Evolutionary conservation across 2,113 vertebrate genomes (phyloP).

Genomic region (Butorides virescens): DNA sequence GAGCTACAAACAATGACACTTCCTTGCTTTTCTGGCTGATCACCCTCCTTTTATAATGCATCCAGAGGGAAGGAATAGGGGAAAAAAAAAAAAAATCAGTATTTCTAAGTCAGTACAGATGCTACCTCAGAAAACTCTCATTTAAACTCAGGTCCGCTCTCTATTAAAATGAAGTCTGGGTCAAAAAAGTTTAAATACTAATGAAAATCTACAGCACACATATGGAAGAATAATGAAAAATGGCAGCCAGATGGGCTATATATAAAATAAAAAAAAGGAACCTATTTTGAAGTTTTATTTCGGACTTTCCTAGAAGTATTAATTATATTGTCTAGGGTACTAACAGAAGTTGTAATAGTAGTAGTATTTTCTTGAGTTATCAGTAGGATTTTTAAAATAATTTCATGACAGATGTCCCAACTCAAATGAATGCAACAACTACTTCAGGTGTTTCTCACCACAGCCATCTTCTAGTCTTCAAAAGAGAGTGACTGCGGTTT

Average conservation of each 20-base stretch:
- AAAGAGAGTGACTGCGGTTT: not conserved
- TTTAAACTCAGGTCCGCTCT: not conserved
- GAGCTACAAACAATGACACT: not conserved
- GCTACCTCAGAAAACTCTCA: not conserved
- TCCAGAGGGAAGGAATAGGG: not conserved
- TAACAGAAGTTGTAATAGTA: not conserved
- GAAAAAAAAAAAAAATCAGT: not conserved
- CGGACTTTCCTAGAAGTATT: not conserved
- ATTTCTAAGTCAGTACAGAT: not conserved
- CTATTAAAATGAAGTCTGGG: not conserved
- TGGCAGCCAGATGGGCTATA: not conserved
- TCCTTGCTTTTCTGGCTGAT: not conserved
- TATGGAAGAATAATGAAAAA: not conserved
- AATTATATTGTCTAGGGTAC: not conserved
- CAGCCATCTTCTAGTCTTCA: not conserved
- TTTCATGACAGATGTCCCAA: not conserved
- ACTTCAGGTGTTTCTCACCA: not conserved
- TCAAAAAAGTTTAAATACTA: not conserved
- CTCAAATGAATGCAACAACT: not conserved
- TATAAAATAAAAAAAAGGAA: not conserved
- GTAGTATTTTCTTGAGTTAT: not conserved
- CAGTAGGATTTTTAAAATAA: not conserved
- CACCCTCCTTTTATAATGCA: not conserved
- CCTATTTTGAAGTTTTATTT: not conserved
- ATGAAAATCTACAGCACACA: not conserved